A percentile compares a stretch with the other conserved stretches of the same genome.
phyloP scores from a whole-genome alignment of 2,113 vertebrate genomes.

The Scortum barcoo region DNA sequence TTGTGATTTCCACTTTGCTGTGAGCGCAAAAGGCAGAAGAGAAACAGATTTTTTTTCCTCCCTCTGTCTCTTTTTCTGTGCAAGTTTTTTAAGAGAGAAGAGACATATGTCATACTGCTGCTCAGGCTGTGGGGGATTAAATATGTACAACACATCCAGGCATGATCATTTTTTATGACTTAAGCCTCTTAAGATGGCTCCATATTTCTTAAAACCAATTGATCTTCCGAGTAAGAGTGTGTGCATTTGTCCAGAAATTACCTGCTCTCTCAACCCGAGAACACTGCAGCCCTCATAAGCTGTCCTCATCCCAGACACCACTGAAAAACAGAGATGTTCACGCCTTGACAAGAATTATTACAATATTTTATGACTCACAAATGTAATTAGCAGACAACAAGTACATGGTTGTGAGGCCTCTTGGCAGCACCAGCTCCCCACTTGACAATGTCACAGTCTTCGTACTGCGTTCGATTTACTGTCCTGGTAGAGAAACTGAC shows the following conservation, averaged over 20 bases:
- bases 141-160: conserved; percentile 84
- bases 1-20: conserved; percentile 47
- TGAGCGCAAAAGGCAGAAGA: conserved; percentile 47
- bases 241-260: conserved; percentile 75
- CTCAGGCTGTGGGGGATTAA: conserved; percentile 78
- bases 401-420: conserved; percentile 67
- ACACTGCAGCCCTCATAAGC: conserved; percentile 49
- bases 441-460: conserved; percentile 72
- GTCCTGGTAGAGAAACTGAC: conserved; percentile 74
- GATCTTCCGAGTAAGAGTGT: conserved; percentile 72
- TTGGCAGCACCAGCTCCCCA: conserved; percentile 51
- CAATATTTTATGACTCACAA: conserved; percentile 67
- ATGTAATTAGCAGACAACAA: conserved; percentile 78
- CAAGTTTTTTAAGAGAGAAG: conserved; percentile 60
- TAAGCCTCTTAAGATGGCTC: conserved; percentile 85
- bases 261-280: conserved; percentile 62
- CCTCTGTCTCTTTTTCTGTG: conserved; percentile 34
- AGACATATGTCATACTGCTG: conserved; percentile 77
- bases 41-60: conserved; percentile 24
- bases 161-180: conserved; percentile 84
- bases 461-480: conserved; percentile 74
- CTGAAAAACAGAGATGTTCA: conserved; percentile 70
- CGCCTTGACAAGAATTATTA: conserved; percentile 73
- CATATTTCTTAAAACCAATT: conserved; percentile 79
- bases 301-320: conserved; percentile 44